Evolutionary conservation across 2,888 invertebrate species (phyloP).

Genomic region (Euclidia mi): DNA sequence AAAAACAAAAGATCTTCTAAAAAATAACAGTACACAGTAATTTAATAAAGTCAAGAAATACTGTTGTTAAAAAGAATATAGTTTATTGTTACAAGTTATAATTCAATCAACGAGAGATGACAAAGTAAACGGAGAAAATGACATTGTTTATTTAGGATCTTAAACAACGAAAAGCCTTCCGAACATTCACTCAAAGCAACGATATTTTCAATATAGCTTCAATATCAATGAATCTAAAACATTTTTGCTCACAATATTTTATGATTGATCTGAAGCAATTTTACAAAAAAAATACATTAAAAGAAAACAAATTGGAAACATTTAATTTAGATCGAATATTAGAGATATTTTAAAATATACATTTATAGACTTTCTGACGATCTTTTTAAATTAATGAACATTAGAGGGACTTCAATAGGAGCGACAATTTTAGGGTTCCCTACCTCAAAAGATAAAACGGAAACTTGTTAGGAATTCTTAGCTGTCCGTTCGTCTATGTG

Average conservation of each 20-base stretch:
- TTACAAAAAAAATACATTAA: too few species aligned
- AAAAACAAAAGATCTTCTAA: not conserved
- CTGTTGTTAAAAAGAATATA: slow-evolving; percentile 31
- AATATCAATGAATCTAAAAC: not conserved
- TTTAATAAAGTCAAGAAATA: slow-evolving; percentile 20
- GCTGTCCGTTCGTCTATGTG: too few species aligned
- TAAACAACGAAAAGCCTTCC: slow-evolving; percentile 28
- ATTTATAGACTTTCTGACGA: too few species aligned
- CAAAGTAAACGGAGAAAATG: slow-evolving; percentile 49
- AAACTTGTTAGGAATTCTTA: too few species aligned
- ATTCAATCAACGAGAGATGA: slow-evolving; percentile 53
- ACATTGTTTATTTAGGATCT: slow-evolving; percentile 57
- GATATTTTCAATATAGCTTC: not conserved
- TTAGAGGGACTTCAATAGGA: too few species aligned
- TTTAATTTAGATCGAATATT: too few species aligned
- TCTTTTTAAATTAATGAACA: too few species aligned
- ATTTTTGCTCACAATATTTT: not conserved
- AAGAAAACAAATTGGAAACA: too few species aligned
- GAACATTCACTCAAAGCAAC: not conserved
- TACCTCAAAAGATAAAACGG: too few species aligned
- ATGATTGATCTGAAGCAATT: not conserved
- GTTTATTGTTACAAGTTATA: slow-evolving; percentile 42
- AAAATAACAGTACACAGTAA: too few species aligned
- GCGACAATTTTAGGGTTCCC: too few species aligned
- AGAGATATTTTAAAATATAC: too few species aligned